These are phyloP conservation scores for Daphoenositta chrysoptera DNA, from an alignment of 2,113 vertebrate genomes.

Conservation along the genomic window DNA sequence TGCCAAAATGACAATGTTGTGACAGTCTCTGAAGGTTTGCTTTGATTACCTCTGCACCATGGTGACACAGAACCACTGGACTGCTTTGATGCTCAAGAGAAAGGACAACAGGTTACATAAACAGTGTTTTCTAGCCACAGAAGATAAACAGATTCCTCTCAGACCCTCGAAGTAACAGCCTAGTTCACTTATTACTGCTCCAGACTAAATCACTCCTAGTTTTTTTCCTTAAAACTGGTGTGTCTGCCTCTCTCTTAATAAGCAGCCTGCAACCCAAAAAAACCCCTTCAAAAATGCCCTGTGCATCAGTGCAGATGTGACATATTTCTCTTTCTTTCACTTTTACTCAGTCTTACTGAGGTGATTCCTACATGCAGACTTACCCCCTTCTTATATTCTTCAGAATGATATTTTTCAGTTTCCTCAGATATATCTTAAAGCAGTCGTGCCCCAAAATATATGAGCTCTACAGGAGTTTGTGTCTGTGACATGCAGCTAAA, in stretches of 20 bases:
- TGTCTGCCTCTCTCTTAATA: not conserved
- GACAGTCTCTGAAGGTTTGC: constrained; percentile 3
- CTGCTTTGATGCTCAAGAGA: constrained; percentile 3
- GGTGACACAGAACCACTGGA: not conserved
- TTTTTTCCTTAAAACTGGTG: not conserved
- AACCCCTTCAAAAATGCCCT: not conserved
- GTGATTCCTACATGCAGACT: not conserved
- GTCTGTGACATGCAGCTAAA: not conserved
- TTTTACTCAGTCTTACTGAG: not conserved
- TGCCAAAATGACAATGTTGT: constrained; percentile 20
- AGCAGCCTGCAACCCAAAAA: not conserved
- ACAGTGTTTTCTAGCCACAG: constrained; percentile 10
- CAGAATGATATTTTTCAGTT: not conserved
- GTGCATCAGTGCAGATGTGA: not conserved
- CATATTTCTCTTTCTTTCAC: not conserved
- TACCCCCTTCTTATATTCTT: not conserved
- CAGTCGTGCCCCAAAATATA: not conserved
- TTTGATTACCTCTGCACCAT: constrained; percentile 43
- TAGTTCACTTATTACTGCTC: not conserved
- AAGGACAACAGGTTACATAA: constrained; percentile 51
- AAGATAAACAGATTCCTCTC: not conserved
- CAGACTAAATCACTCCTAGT: not conserved
- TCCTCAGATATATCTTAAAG: not conserved
- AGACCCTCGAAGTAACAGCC: not conserved
- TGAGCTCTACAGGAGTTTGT: not conserved